Evolutionary conservation across 1,140 invertebrate genomes (phyloP).

Genomic region (Bombus confusus): DNA sequence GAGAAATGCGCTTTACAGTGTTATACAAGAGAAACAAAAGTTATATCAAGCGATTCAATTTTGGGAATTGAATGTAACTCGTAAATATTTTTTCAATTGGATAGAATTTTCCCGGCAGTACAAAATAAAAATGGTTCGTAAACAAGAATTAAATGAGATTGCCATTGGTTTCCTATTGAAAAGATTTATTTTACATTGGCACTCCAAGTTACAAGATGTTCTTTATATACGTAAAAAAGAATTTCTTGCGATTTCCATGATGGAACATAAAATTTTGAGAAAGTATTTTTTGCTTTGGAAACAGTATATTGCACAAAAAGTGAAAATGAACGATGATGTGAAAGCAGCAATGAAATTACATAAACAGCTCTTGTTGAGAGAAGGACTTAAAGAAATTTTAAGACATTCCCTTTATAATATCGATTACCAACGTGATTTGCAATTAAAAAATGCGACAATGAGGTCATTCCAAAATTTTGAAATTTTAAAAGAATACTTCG

Average conservation of each 20-base stretch:
- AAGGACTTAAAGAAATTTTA: constrained; percentile 36
- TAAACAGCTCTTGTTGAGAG: constrained; percentile 7
- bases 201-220: background rate
- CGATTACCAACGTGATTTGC: background rate
- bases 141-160: background rate
- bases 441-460: constrained; percentile 1
- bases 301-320: constrained; percentile 5
- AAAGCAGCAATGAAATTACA: constrained; percentile 18
- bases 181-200: constrained; percentile 26
- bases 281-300: constrained; percentile 14
- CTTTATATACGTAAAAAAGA: constrained; percentile 16
- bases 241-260: background rate
- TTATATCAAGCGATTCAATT: constrained; percentile 2
- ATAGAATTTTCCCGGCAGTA: constrained; percentile 18
- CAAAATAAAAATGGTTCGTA: constrained; percentile 15
- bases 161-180: constrained; percentile 16
- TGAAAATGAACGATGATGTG: background rate
- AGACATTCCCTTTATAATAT: constrained; percentile 20
- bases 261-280: constrained; percentile 19
- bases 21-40: constrained; percentile 28
- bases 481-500: constrained; percentile 28
- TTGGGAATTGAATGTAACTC: background rate
- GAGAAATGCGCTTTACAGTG: constrained; percentile 9
- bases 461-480: constrained; percentile 24
- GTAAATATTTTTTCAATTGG: constrained; percentile 33